Evolutionary conservation across 2,797 vertebrate species (phyloP), one percentile per base, ranked within the genome.

Genomic region (Spinus pinus): DNA sequence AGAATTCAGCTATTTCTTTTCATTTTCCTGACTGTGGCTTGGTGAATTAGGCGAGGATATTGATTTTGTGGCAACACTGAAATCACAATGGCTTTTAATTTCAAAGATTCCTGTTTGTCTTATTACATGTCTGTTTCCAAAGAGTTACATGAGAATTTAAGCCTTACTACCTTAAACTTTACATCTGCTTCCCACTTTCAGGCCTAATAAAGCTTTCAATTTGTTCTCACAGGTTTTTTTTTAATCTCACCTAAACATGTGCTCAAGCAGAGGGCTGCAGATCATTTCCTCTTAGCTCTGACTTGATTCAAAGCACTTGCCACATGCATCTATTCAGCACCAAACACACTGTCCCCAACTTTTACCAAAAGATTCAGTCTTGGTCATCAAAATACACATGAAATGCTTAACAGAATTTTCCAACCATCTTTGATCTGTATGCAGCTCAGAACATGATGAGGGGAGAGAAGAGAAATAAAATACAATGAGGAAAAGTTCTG

Each of bases 1-100:
- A 72, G 54, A 88, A 81, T 84, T 84, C 67, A 64, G 57, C 44
- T 50, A 66, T 88, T 95, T 94, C 39, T 93, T 94, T 64, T 79
- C 65, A 88, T 91, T 95, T 95, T 93, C 61, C 75, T 94, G 61
- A 73, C 53, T 37, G 6, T 78, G 66, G 56, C 60, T 86, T 91
- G 70, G 66, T 88, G 85, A 90, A 73, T 91, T 84, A 94, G 66
- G 58, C 42, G 57, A 77, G 56, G 62, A 65, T 93, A 94, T 80
- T 88, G 80, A 93, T 96, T 88, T 92, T 84, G 80, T 93, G 95
- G 86, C 94, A 92, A 93, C 56, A 77, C 12, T 86, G 62, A 94
- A 91, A 88, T 86, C 66, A 53, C 58, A 79, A 96, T 54, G 39
- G 57, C 46, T 88, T 91, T 94, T 93, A 82, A 95, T 95, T 93